Conservation (phyloP, 2,888 invertebrate genomes). For the Odontothrips loti region DNA sequence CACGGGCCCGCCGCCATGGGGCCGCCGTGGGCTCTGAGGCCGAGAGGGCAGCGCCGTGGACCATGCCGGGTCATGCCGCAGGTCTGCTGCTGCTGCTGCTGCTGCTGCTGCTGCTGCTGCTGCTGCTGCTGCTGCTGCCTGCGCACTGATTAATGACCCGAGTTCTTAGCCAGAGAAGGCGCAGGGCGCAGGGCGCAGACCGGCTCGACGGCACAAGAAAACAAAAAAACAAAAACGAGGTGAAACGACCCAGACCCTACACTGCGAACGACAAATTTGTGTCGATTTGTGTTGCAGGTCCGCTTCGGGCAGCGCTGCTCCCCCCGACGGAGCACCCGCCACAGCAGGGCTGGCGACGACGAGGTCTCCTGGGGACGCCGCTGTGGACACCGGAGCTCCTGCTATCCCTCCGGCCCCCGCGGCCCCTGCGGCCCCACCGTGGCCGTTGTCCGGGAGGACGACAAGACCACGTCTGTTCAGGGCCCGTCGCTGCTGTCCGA, state of each 20-base stretch:
- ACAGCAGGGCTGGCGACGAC: not conserved
- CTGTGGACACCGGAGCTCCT: not conserved
- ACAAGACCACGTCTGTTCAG: not conserved
- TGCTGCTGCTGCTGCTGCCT: too few relatives aligned
- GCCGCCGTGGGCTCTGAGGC: not conserved
- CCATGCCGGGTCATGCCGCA: too few relatives aligned
- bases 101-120: too few relatives aligned
- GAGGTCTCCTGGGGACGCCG: not conserved
- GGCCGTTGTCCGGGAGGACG: not conserved
- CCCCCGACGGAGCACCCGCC: not conserved
- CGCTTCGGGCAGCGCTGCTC: conserved; percentile 8
- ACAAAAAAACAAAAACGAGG: too few relatives aligned
- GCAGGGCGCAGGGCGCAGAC: too few relatives aligned
- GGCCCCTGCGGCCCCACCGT: not conserved
- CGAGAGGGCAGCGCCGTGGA: too few relatives aligned
- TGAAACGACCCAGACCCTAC: too few relatives aligned
- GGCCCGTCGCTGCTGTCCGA: conserved; percentile 10
- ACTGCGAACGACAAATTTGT: too few relatives aligned
- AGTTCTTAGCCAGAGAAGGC: too few relatives aligned
- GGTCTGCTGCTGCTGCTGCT: too few relatives aligned
- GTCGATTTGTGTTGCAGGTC: not conserved
- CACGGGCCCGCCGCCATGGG: not conserved
- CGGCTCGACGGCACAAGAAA: too few relatives aligned
- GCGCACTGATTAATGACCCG: too few relatives aligned
- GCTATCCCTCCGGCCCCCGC: not conserved